Evolutionary conservation across 2,113 vertebrate species (phyloP).

Genomic region (Pavo muticus): DNA sequence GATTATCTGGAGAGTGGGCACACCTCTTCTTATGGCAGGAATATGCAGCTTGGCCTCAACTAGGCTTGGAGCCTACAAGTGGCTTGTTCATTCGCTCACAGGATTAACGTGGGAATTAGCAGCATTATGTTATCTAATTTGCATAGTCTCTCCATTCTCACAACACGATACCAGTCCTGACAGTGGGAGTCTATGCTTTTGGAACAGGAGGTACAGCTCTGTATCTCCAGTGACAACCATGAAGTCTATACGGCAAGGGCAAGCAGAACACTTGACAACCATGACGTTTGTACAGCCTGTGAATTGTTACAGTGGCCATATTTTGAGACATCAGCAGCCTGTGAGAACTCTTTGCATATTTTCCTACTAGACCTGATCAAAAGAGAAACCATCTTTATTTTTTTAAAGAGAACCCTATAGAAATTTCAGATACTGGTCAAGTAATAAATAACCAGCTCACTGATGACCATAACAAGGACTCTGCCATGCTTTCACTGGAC

Average conservation of each 20-base stretch:
- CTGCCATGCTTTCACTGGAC: constrained; percentile 15
- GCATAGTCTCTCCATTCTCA: constrained; percentile 29
- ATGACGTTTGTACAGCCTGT: constrained; percentile 64
- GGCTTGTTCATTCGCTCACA: neutral
- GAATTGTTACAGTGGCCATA: constrained; percentile 70
- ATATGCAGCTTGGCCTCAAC: neutral
- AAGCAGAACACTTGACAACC: constrained; percentile 72
- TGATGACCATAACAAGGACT: constrained; percentile 60
- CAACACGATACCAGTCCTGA: constrained; percentile 12
- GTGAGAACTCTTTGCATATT: constrained; percentile 53
- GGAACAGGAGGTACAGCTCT: constrained; percentile 44
- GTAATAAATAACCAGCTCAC: constrained; percentile 52
- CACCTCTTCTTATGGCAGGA: neutral
- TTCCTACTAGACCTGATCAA: constrained; percentile 50
- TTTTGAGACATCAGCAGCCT: constrained; percentile 63
- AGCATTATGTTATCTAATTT: constrained; percentile 51
- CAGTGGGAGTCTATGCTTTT: constrained; percentile 25
- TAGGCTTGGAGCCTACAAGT: neutral
- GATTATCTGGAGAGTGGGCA: neutral
- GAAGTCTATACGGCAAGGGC: constrained; percentile 57
- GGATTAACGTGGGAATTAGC: constrained; percentile 51
- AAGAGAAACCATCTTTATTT: constrained; percentile 53
- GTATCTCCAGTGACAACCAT: constrained; percentile 75
- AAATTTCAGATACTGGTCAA: constrained; percentile 44
- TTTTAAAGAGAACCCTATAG: constrained; percentile 32